Percentiles rank a stretch among this genome's conserved stretches.
These are phyloP conservation scores for Heliopora coerulea DNA, from an alignment of 92 coral and sea anemone genomes.

Conservation along the genomic window DNA sequence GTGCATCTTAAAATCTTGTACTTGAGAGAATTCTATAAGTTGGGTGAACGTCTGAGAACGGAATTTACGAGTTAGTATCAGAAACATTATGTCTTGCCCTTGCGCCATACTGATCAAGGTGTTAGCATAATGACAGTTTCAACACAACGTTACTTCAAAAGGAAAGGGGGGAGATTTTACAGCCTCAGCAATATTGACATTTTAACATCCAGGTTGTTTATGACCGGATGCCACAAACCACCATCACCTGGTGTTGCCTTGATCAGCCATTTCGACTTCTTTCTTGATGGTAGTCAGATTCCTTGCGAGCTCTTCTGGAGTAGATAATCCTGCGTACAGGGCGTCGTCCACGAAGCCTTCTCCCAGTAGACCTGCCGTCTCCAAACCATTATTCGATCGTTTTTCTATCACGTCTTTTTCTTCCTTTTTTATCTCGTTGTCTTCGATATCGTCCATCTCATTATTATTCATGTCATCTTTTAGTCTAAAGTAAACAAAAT, in stretches of 20 bases:
- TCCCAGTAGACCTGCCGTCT: conserved; percentile 21
- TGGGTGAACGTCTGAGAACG: too few relatives aligned
- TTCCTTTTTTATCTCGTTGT: conserved; percentile 16
- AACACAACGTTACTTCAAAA: too few relatives aligned
- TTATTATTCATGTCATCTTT: conserved; percentile 40
- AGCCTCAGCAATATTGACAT: too few relatives aligned
- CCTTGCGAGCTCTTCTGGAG: conserved; percentile 29
- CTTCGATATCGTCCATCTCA: not conserved
- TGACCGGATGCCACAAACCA: too few relatives aligned
- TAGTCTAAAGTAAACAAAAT: not conserved
- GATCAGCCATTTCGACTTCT: conserved; percentile 31
- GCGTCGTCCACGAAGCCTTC: conserved; percentile 39
- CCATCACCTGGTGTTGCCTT: not conserved
- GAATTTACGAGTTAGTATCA: too few relatives aligned
- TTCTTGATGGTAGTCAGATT: conserved; percentile 33
- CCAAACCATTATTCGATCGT: conserved; percentile 4
- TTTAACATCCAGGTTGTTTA: too few relatives aligned
- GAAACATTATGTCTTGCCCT: not conserved
- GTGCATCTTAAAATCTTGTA: not conserved
- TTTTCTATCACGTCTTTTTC: conserved; percentile 26
- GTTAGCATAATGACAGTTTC: too few relatives aligned
- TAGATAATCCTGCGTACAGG: conserved; percentile 16
- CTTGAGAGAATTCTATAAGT: too few relatives aligned
- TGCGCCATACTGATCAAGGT: not conserved
- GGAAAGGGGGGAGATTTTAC: too few relatives aligned